phyloP scores from a whole-genome alignment of 2,888 invertebrate genomes.

The Cerceris ruficornis region DNA sequence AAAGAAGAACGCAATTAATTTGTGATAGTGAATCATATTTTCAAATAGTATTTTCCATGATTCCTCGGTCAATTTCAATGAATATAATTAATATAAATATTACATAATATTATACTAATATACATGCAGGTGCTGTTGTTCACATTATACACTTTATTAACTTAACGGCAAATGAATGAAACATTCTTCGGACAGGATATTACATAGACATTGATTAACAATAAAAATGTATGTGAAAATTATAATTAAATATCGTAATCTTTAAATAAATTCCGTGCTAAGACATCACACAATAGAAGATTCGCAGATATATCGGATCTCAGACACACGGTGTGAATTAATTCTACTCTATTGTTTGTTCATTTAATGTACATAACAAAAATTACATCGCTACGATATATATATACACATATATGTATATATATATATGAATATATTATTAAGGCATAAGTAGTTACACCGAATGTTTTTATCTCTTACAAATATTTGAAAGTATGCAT shows the following conservation, averaged over 20 bases:
- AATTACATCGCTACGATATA: slow-evolving; percentile 30
- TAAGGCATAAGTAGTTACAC: slow-evolving; percentile 51
- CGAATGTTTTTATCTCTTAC: slow-evolving; percentile 42
- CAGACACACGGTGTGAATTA: slow-evolving; percentile 37
- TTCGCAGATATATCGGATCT: slow-evolving; percentile 7
- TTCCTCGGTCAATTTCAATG: background rate
- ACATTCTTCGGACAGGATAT: slow-evolving; percentile 33
- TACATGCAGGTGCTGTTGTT: slow-evolving; percentile 38
- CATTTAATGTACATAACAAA: slow-evolving; percentile 41
- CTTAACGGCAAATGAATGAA: slow-evolving; percentile 38
- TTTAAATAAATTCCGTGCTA: slow-evolving; percentile 18
- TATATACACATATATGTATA: background rate
- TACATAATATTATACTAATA: slow-evolving; percentile 22
- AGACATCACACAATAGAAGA: background rate
- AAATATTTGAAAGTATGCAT: slow-evolving; percentile 44
- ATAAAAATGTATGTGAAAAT: slow-evolving; percentile 28
- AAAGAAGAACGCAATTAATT: slow-evolving; percentile 15
- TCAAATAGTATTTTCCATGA: background rate
- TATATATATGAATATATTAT: slow-evolving; percentile 31
- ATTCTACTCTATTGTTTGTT: slow-evolving; percentile 30
- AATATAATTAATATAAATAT: slow-evolving; percentile 21
- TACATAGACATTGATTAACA: slow-evolving; percentile 33
- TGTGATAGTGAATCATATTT: slow-evolving; percentile 3
- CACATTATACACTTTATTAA: slow-evolving; percentile 54
- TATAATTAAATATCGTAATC: slow-evolving; percentile 18